Evolutionary conservation across 2,797 vertebrate species (phyloP), one percentile per base, ranked within the genome.

Genomic region (Tauraco hartlaubi): DNA sequence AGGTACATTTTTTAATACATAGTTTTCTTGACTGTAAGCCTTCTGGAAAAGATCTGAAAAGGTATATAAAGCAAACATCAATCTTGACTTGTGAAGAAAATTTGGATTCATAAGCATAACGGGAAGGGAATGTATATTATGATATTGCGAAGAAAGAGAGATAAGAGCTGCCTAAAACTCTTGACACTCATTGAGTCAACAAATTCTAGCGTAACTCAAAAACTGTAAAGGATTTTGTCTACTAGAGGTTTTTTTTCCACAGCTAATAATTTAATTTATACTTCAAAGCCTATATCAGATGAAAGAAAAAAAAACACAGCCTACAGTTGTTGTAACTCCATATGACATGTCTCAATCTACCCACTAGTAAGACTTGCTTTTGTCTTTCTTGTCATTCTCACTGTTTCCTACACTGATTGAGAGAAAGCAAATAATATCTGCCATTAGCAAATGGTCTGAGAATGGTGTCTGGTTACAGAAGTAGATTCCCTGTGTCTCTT

Each of bases 261-360:
- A 68, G 31, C 8, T 86, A 68, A 85, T 93, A 61, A 88, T 68
- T 90, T 85, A 67, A 90, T 90, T 75, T 80, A 33, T 82, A 83
- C 9, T 85, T 90, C n/a, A 90, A 92, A 91, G 10, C 9, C 12
- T 84, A 68, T 14, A 18, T 82, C 35, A 73, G 46, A 76, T 26
- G 12, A 43, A 54, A 39, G 39, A 39, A 59, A 80, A 43, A 28
- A 0, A 0, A 1, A 2, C 7, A 46, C 25, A n/a, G 12, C 39
- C 29, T 51, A 37, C 18, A 28, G 28, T 31, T 88, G 48, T 74
- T 76, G 55, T 41, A 58, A 68, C 12, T 83, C 61, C 21, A 71
- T 58, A 59, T 51, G 43, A 16, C 25, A n/a, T 39, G 39, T 81
- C 46, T 92, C 39, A 81, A 33, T 84, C 43, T 66, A 88, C 63